These are phyloP conservation scores for Nemopilema nomurai DNA, from an alignment of 30 jellyfish, hydroid and myxozoan genomes.

Conservation along the genomic window DNA sequence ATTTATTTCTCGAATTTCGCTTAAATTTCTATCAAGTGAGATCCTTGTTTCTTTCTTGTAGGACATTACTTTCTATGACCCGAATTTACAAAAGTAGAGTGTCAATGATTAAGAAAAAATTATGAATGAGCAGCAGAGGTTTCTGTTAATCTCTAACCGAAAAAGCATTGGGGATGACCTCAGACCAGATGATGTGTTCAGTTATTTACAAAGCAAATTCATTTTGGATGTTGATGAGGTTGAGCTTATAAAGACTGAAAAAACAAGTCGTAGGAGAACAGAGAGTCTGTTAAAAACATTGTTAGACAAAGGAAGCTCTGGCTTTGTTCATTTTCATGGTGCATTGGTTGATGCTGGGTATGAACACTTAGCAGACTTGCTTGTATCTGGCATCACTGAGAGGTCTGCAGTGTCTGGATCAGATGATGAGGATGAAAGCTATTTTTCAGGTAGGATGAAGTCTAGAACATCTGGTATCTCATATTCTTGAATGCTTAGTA, in stretches of 20 bases:
- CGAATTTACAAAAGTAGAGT: background rate
- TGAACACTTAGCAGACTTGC: constrained; percentile 73
- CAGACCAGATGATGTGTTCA: constrained; percentile 70
- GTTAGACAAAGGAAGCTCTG: constrained; percentile 46
- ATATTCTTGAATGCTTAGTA: too few species aligned
- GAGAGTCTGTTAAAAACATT: constrained; percentile 46
- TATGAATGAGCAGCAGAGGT: constrained; percentile 89
- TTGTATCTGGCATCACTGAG: constrained; percentile 51
- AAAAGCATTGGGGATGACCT: constrained; percentile 55
- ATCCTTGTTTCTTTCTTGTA: background rate
- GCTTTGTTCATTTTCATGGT: constrained; percentile 71
- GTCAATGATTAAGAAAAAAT: background rate
- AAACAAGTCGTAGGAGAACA: constrained; percentile 59
- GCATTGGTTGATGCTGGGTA: constrained; percentile 76
- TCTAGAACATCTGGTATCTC: background rate
- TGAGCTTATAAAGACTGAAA: constrained; percentile 67
- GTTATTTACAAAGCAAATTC: constrained; percentile 83
- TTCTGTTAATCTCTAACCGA: constrained; percentile 50
- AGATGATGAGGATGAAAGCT: constrained; percentile 23
- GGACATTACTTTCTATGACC: background rate
- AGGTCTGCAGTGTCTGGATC: constrained; percentile 12
- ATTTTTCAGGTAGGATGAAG: background rate
- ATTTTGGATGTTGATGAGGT: constrained; percentile 75
- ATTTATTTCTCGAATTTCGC: too few species aligned
- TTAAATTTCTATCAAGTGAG: too few species aligned